phyloP scores from a whole-genome alignment of 1,140 invertebrate species.

The Trichogramma pretiosum region DNA sequence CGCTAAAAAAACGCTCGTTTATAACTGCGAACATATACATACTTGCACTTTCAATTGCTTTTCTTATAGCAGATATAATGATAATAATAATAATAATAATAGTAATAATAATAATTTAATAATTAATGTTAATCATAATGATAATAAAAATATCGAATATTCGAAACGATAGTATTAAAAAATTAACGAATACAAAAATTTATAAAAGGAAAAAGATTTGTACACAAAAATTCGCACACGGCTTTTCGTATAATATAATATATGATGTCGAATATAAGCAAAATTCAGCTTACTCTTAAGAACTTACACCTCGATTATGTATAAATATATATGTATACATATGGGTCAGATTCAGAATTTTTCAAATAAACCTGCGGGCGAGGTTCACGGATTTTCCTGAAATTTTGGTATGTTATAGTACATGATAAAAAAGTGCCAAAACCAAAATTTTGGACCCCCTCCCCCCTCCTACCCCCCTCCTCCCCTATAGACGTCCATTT shows the following conservation, averaged over 20 bases:
- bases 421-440: no score
- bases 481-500: no score
- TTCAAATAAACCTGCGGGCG: no score
- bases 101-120: neutral
- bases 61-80: constrained; percentile 15
- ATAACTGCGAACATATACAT: constrained; percentile 15
- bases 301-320: constrained; percentile 15
- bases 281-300: constrained; percentile 10
- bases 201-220: constrained; percentile 15
- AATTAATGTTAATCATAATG: constrained; percentile 1
- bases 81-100: constrained; percentile 12
- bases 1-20: constrained; percentile 27
- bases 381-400: no score
- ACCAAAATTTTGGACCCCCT: no score
- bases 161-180: constrained; percentile 2
- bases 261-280: no score
- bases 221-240: constrained; percentile 18
- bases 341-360: constrained; percentile 14
- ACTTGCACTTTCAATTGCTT: constrained; percentile 29
- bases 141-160: constrained; percentile 8
- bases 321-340: constrained; percentile 5
- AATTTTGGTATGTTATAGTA: no score
- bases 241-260: constrained; percentile 19
- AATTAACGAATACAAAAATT: constrained; percentile 11
- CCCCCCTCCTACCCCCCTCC: no score